Conservation (phyloP, 2,113 vertebrate genomes). For the Donacobius atricapilla region DNA sequence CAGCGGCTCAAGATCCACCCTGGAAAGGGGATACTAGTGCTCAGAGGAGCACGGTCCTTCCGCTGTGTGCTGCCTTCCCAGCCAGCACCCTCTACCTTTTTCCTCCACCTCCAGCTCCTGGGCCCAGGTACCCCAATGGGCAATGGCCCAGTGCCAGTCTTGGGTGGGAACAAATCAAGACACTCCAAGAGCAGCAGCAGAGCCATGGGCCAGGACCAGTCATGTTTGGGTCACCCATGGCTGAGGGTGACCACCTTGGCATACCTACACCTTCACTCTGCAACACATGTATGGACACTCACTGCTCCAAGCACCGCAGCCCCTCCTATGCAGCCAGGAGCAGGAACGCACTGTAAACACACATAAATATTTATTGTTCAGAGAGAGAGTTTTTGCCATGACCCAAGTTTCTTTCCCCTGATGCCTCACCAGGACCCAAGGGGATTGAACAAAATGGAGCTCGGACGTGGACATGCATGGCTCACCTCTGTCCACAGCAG, state of each 20-base stretch:
- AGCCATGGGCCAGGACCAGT: background rate
- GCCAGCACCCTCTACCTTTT: background rate
- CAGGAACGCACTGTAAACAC: background rate
- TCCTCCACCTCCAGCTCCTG: background rate
- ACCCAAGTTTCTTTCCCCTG: background rate
- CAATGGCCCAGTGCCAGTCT: accelerated
- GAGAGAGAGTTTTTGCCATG: background rate
- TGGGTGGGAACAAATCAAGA: background rate
- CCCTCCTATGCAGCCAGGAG: background rate
- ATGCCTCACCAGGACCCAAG: background rate
- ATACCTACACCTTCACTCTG: accelerated
- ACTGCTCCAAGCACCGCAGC: background rate
- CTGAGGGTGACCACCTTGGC: accelerated
- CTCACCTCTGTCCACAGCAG: background rate
- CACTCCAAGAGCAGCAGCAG: accelerated
- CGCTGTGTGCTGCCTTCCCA: accelerated
- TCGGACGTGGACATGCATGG: accelerated
- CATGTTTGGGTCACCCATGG: too few species aligned
- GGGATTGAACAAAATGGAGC: background rate
- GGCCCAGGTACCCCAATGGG: accelerated
- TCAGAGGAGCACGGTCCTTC: background rate
- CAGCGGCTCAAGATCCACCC: background rate
- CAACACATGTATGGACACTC: accelerated
- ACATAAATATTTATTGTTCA: background rate
- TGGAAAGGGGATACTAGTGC: background rate